phyloP scores from a whole-genome alignment of 2,888 invertebrate genomes.

The Agrochola lota region DNA sequence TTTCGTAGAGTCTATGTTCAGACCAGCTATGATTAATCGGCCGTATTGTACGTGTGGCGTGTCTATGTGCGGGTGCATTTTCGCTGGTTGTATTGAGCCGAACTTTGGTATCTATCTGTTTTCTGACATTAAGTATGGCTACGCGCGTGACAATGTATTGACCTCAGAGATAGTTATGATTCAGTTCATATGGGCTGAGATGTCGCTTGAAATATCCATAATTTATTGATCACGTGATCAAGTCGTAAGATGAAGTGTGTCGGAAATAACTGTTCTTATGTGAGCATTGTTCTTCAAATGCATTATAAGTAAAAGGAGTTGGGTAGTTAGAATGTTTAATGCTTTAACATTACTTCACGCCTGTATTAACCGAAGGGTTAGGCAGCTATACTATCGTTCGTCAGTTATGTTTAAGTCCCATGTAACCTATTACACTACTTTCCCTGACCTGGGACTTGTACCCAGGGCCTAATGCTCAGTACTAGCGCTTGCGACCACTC shows the following conservation, averaged over 20 bases:
- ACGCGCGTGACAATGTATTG: constrained; percentile 12
- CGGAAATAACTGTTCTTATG: neutral
- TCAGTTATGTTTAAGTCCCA: neutral
- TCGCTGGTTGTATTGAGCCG: neutral
- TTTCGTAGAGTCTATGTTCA: no score
- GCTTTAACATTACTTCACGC: neutral
- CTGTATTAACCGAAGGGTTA: neutral
- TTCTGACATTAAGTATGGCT: neutral
- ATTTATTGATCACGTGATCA: neutral
- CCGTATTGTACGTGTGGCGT: no score
- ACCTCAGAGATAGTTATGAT: constrained; percentile 12
- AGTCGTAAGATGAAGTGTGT: neutral
- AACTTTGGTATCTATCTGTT: neutral
- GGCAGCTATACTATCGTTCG: no score
- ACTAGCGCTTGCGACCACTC: neutral
- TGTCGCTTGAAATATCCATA: neutral
- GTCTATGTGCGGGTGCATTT: neutral
- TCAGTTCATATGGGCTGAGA: constrained; percentile 8
- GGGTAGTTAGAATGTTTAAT: neutral
- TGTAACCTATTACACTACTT: no score
- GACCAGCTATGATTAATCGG: no score
- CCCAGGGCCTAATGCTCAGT: neutral
- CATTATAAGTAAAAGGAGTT: neutral
- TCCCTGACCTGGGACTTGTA: no score
- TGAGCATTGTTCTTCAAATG: neutral